Evolutionary conservation across 2,113 vertebrate species (phyloP).

Genomic region (Rhinopomastus cyanomelas): DNA sequence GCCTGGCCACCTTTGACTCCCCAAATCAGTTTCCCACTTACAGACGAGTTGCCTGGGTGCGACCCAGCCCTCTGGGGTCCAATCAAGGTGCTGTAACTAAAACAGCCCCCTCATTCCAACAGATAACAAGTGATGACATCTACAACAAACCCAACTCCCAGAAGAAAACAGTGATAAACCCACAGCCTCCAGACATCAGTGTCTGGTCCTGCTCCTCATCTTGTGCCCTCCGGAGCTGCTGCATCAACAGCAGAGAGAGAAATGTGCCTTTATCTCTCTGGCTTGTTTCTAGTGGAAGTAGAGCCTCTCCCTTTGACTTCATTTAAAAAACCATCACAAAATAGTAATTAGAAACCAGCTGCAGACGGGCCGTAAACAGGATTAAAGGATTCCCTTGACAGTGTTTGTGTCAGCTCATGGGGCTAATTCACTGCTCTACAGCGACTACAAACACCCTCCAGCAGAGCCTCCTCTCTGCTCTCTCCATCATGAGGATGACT

Average conservation of each 20-base stretch:
- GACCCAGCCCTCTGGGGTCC: background rate
- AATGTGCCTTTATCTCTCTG: background rate
- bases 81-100: background rate
- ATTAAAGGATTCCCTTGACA: slow-evolving; percentile 9
- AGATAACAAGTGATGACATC: background rate
- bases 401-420: background rate
- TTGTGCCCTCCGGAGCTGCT: background rate
- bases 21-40: background rate
- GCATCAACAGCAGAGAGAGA: background rate
- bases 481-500: background rate
- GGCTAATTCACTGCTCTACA: background rate
- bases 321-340: background rate
- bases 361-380: background rate
- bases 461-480: background rate
- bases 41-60: background rate
- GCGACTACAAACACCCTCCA: background rate
- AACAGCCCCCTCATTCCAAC: background rate
- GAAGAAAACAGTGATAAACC: background rate
- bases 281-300: background rate
- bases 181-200: background rate
- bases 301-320: background rate
- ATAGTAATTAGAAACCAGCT: background rate
- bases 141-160: background rate
- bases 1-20: background rate
- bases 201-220: background rate